Evolutionary conservation across 2,113 vertebrate species (phyloP), one percentile per base, ranked within the genome.

Genomic region (Eulemur macaco): DNA sequence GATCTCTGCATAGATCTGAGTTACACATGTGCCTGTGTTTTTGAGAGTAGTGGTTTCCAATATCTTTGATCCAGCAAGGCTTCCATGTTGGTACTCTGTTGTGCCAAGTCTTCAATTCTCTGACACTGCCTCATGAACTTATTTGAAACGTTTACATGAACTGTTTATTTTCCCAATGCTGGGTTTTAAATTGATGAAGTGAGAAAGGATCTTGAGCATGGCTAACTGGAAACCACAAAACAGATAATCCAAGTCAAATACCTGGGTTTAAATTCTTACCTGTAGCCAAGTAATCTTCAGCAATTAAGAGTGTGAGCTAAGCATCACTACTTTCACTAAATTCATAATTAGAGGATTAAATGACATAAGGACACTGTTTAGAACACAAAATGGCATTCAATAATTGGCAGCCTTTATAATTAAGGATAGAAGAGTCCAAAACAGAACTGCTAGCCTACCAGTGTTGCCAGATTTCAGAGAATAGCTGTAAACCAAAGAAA

Each of bases 241-340:
- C 52, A 91, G 34, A 88, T 76, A n/a, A 92, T 21, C 0, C 71
- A 91, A 88, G 17, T 85, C 37, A 88, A 91, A 89, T 29, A 68
- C 42, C 31, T 34, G 50, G 20, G 29, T 64, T 88, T 85, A 93
- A 95, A 96, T 73, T 85, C 37, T 93, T 88, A 92, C 54, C 71
- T 96, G 17, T 27, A 89, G 42, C 11, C 47, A 83, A 89, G 21
- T 76, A 56, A 77, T n/a, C 34, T 87, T 87, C 29, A 95, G 71
- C 45, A 93, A 93, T 85, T 87, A 87, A 92, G 18, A 50, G 42
- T 87, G 37, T 50, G 34, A 86, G 5, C 47, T 71, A 64, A 69
- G 6, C 54, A 80, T 50, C 27, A 60, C 23, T 66, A 86, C 25
- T 82, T 90, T 27, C 25, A 85, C 20, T 10, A 81, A 81, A 45